Evolutionary conservation across 1,140 invertebrate genomes (phyloP).

Genomic region (Oscheius sp.): DNA sequence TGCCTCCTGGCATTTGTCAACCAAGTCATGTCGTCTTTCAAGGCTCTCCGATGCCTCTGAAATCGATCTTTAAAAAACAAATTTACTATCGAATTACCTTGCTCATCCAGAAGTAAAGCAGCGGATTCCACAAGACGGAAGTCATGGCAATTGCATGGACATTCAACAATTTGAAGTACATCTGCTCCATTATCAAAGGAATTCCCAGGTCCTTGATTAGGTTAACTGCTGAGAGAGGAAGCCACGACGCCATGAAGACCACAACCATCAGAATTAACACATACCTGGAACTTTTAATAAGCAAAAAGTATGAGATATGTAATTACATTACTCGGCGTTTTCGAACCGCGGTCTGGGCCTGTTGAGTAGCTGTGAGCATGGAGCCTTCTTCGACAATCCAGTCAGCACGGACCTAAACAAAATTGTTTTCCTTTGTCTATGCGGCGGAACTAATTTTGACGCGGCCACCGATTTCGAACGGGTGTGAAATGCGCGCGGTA

Average conservation of each 20-base stretch:
- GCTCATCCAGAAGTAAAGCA: constrained; percentile 61
- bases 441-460: too few relatives aligned
- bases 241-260: constrained; percentile 58
- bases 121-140: constrained; percentile 58
- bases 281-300: constrained; percentile 31
- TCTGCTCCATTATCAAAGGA: constrained; percentile 26
- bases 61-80: neutral
- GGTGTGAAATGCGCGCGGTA: too few relatives aligned
- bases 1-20: constrained; percentile 55
- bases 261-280: constrained; percentile 60
- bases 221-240: constrained; percentile 59
- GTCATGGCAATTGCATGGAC: constrained; percentile 60
- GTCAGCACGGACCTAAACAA: constrained; percentile 53
- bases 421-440: too few relatives aligned
- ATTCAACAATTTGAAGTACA: constrained; percentile 60
- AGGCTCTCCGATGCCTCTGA: constrained; percentile 57
- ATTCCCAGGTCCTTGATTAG: constrained; percentile 53
- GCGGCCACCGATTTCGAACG: too few relatives aligned
- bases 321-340: constrained; percentile 56
- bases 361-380: constrained; percentile 59
- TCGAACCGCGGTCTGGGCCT: constrained; percentile 54
- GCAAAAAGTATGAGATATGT: neutral
- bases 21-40: constrained; percentile 60
- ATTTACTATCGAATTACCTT: constrained; percentile 39
- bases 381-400: constrained; percentile 58